Base-by-base conservation (phyloP, 2,888 invertebrate genomes). In the Drosophila paracracens region DNA sequence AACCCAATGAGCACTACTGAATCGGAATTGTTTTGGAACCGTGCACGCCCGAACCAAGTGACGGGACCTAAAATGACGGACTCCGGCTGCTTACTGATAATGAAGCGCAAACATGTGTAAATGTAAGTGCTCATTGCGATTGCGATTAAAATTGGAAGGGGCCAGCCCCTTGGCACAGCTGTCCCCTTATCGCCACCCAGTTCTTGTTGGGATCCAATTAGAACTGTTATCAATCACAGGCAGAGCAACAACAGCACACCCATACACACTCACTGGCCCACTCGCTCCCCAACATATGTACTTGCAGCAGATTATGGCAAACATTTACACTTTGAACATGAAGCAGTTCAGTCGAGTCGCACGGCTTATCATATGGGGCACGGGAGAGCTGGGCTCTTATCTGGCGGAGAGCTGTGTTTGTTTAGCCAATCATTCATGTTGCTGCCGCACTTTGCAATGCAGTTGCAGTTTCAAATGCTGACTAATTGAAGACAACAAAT, bases 41-140 rank as follows among this genome's bases (percentile, higher is more conserved):
- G 56, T 59, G 48, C 65, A 73, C 76, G 75, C 51, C 35, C 53
- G 54, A 72, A 51, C 70, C 66, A 69, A 76, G 70, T 80, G 74
- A 79, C 58, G 56, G 46, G 48, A 70, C 40, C 57, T 25, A 27
- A 57, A 38, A 52, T 53, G 64, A 62, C 61, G 43, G 66, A 54
- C 56, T 40, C 66, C 29, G 54, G 38, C 67, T 64, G 68, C 74
- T 60, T 64, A 54, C 77, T 79, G 81, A 83, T 88, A 89, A 84
- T 76, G 70, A 73, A 71, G 77, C 76, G 76, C 78, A 79, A 84
- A 84, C 84, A 88, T 81, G 72, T 88, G 89, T 87, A 86, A 81
- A 78, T 84, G 82, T 86, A 82, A 88, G 74, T 70, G 74, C 72
- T 81, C 78, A 74, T 79, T 81, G 79, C 75, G 89, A 82, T 87